Base-by-base conservation (phyloP, 92 coral and sea anemone species). In the Phymanthus crucifer region DNA sequence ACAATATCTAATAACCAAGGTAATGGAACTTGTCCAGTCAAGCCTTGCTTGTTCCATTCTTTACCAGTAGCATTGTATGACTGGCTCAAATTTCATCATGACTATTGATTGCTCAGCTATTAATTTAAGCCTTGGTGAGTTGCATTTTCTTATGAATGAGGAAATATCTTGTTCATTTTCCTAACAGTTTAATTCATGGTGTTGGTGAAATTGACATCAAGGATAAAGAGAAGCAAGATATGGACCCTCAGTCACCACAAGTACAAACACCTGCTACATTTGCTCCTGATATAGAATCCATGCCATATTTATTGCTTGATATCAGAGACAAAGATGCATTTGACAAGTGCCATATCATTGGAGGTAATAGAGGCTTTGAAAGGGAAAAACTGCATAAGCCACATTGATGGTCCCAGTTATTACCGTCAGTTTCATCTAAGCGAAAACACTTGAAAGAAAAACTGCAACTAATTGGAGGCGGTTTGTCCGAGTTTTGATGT, bases 161-260 rank as follows among this genome's bases (percentile, higher is more conserved):
- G n/a, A 32, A 2, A 11, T 71, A 13, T 37, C 19, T 56, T 43
- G 9, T 52, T 6, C 32, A 40, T 33, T 6, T 69, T 52, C 32
- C 7, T 61, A 57, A 27, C 79, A 95, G 98, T 73, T 84, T 95
- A 34, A 95, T 95, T 67, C 96, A 90, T 89, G 99, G 99, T 21
- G 93, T 95, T 50, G 99, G 99, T 67, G 99, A 95, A 75, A 80
- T 95, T 77, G 99, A 93, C 76, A 45, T 95, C 10, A 88, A 78
- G 52, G 95, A 89, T 21, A 86, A 84, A 71, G 97, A 87, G 16
- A 80, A 74, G 38, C 83, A 78, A 17, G 83, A 81, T 14, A 72
- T n/a, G 11, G 52, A 66, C 33, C 54, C 78, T 34, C 48, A 76
- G 24, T 67, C 75, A 57, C 14, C 64, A 1, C 71, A 58, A 2